phyloP scores from a whole-genome alignment of 2,888 invertebrate species.

The Drosophila stalkeri region DNA sequence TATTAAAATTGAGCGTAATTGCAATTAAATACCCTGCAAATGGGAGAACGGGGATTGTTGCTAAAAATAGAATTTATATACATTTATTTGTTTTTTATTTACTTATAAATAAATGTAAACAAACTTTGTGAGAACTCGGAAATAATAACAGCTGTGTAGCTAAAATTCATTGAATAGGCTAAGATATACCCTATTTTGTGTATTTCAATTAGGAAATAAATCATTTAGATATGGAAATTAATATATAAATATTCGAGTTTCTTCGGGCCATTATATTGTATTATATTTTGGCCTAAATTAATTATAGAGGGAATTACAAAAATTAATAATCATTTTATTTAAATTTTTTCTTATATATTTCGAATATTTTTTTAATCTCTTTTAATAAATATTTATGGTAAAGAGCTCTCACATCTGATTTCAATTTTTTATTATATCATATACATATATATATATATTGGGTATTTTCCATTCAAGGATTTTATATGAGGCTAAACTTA shows the following conservation, averaged over 20 bases:
- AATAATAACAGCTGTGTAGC: background rate
- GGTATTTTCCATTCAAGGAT: background rate
- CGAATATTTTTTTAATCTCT: no score
- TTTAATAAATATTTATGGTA: no score
- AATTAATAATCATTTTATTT: no score
- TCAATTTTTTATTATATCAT: background rate
- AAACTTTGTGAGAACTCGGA: background rate
- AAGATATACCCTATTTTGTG: background rate
- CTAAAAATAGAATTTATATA: background rate
- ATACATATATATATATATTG: background rate
- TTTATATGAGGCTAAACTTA: background rate
- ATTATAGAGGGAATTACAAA: no score
- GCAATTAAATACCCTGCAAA: conserved; percentile 3
- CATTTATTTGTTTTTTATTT: background rate
- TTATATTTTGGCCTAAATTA: no score
- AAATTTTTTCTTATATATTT: no score
- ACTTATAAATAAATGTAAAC: background rate
- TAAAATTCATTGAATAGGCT: background rate
- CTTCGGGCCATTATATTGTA: no score
- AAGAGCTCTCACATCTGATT: background rate
- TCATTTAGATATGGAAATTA: background rate
- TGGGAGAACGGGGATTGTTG: background rate
- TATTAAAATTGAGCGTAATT: conserved; percentile 28
- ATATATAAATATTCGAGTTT: no score
- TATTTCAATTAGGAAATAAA: background rate